Conservation (phyloP, 2,113 vertebrate genomes). For the Sula dactylatra region DNA sequence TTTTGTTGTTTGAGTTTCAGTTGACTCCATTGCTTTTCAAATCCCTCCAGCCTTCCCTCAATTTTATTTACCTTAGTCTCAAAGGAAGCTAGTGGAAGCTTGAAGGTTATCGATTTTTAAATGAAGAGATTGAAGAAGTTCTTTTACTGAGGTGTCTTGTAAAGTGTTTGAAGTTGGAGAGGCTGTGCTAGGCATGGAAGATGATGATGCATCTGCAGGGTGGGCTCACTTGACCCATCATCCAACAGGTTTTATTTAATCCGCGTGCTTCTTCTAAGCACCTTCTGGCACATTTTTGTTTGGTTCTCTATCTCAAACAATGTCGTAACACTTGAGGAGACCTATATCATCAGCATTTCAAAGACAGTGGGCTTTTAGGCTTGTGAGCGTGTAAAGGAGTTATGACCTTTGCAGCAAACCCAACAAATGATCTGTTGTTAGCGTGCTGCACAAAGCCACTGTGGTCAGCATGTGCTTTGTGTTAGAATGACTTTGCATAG, state of each 20-base stretch:
- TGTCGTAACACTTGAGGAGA: neutral
- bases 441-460: neutral
- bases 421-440: fast-evolving
- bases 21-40: constrained; percentile 48
- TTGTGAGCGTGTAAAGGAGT: neutral
- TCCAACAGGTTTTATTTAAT: neutral
- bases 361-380: neutral
- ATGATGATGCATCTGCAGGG: neutral
- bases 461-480: fast-evolving
- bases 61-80: constrained; percentile 62
- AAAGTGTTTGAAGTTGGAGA: neutral
- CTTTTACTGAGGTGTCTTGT: constrained; percentile 3
- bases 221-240: neutral
- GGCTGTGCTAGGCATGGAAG: neutral
- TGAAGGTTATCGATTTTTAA: constrained; percentile 66
- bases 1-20: constrained; percentile 60
- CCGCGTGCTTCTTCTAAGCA: fast-evolving
- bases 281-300: neutral
- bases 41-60: constrained; percentile 43
- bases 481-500: neutral
- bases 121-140: constrained; percentile 55
- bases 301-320: neutral
- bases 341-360: fast-evolving
- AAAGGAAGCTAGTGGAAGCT: constrained; percentile 38
- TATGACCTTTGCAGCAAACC: neutral